Evolutionary conservation across 2,113 vertebrate genomes (phyloP), one percentile per base, ranked within the genome.

Genomic region (Gymnocephalus cernua): DNA sequence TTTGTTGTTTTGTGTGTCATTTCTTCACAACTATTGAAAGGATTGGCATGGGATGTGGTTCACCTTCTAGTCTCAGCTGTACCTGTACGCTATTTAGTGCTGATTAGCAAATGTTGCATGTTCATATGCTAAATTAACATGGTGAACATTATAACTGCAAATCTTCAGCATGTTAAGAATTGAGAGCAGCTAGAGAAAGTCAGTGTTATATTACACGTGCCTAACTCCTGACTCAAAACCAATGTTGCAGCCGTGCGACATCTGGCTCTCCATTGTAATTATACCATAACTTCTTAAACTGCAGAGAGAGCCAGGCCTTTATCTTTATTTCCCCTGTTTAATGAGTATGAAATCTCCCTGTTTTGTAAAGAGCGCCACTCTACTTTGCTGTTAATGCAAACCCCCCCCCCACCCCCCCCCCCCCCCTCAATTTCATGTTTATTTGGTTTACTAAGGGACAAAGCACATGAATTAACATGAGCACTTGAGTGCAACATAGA

Each of bases 221-320:
- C 57, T 41, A 13, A 41, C 35, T 62, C 32, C 5, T 44, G 35
- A 10, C 21, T 63, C 61, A 44, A 63, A 14, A n/a, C 21, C 13
- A 63, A 9, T 56, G 58, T n/a, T 61, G 32, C 58, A 61, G 29
- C 58, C 38, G 58, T 61, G 58, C 58, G 38, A 61, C 58, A 61
- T 61, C 58, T 61, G 58, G 32, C 32, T 61, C 58, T 35, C 32
- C 19, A 38, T 38, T 61, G 58, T 38, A 38, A 61, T 61, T 12
- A 61, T 61, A 21, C 32, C 58, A 35, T 21, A 21, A 61, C 35
- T 61, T 21, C 58, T 35, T 18, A 35, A 35, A 61, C 58, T 61
- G 58, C 58, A 61, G 29, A 61, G 48, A 50, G 29, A 19, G 18
- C 16, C 7, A 2, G 19, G 58, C 18, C 32, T 61, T 61, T 38